A percentile compares a stretch with the other conserved stretches of the same genome.
Evolutionary conservation across 2,797 vertebrate genomes (phyloP).

Genomic region (Cuniculus paca): DNA sequence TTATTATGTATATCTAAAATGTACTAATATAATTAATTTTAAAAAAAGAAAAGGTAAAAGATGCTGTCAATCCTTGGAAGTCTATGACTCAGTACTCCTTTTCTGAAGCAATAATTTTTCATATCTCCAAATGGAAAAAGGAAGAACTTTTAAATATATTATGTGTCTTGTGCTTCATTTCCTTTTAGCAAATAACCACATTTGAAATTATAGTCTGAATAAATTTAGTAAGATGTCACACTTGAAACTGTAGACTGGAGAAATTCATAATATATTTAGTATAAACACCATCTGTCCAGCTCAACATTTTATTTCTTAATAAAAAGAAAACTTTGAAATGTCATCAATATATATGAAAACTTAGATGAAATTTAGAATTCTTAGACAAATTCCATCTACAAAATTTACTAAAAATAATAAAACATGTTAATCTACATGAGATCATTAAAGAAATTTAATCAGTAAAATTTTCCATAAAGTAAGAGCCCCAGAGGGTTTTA

Average conservation of each 20-base stretch:
- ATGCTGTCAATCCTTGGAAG: not conserved
- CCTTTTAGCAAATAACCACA: not conserved
- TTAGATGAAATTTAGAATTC: conserved; percentile 7
- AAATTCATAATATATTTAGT: conserved; percentile 22
- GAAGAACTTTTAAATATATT: not conserved
- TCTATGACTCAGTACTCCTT: not conserved
- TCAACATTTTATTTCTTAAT: conserved; percentile 47
- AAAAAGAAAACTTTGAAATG: not conserved
- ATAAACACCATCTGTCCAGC: conserved; percentile 9
- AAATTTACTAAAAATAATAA: conserved; percentile 2
- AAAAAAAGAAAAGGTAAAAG: not conserved
- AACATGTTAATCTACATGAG: not conserved
- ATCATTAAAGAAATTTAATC: not conserved
- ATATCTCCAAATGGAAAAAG: not conserved
- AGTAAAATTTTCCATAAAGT: not conserved
- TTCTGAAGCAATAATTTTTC: conserved; percentile 9
- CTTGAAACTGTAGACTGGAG: not conserved
- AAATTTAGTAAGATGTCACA: not conserved
- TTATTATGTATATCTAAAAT: not conserved
- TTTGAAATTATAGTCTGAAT: not conserved
- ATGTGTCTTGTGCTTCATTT: not conserved
- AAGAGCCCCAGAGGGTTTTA: not conserved
- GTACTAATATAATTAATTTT: not conserved
- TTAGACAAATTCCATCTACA: not conserved
- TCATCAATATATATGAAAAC: conserved; percentile 42